Conservation (phyloP, 1,140 invertebrate genomes). For the Drosophila punjabiensis region DNA sequence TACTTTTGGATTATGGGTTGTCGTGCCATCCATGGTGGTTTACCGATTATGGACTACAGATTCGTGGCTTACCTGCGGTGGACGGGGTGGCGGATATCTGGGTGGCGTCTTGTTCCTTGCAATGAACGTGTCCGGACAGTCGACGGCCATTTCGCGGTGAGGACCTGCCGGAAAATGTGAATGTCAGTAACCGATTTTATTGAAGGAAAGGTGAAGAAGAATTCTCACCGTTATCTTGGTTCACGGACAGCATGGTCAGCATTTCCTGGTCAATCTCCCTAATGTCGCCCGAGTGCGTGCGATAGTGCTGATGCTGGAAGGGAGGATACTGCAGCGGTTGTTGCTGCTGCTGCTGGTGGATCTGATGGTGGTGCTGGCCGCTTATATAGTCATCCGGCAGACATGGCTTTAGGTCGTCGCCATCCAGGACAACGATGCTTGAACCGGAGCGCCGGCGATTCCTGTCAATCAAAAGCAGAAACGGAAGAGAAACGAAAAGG, state of each 20-base stretch:
- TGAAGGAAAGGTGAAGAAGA: too few species aligned
- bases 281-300: slow-evolving; percentile 79
- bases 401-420: slow-evolving; percentile 86
- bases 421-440: slow-evolving; percentile 89
- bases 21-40: not conserved
- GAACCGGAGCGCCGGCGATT: slow-evolving; percentile 89
- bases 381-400: slow-evolving; percentile 85
- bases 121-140: slow-evolving; percentile 98
- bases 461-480: slow-evolving; percentile 84
- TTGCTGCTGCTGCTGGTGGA: slow-evolving; percentile 52
- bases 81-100: slow-evolving; percentile 93
- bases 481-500: slow-evolving; percentile 5
- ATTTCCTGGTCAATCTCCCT: slow-evolving; percentile 88
- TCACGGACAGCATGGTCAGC: slow-evolving; percentile 89
- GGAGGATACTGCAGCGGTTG: slow-evolving; percentile 52
- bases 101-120: slow-evolving; percentile 96
- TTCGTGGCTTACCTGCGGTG: slow-evolving; percentile 84
- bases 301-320: slow-evolving; percentile 67
- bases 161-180: slow-evolving; percentile 87
- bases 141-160: slow-evolving; percentile 98
- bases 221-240: slow-evolving; percentile 88
- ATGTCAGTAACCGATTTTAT: not conserved
- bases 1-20: not conserved
- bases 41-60: not conserved
- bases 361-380: slow-evolving; percentile 67